Conservation (phyloP, 1,140 invertebrate genomes). For the Leptinotarsa texana region DNA sequence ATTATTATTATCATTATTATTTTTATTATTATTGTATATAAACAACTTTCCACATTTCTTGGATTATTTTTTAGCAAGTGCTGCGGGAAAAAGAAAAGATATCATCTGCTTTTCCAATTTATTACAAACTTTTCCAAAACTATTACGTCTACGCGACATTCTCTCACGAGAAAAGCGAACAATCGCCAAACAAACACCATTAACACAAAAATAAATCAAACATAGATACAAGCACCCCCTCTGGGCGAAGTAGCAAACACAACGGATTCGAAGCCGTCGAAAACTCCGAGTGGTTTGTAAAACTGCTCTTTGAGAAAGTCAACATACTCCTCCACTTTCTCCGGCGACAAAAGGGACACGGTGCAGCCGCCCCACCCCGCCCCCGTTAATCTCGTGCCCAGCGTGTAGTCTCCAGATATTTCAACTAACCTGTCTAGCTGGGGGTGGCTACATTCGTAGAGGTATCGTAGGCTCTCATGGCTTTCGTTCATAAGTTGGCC, state of each 20-base stretch:
- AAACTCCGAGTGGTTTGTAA: conserved; percentile 61
- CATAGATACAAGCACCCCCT: conserved; percentile 57
- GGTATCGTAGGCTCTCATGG: conserved; percentile 79
- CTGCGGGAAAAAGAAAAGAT: neutral
- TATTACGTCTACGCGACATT: neutral
- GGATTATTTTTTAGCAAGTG: neutral
- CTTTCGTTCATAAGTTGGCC: conserved; percentile 88
- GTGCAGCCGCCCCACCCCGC: conserved; percentile 97
- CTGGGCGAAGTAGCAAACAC: conserved; percentile 64
- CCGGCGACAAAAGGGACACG: conserved; percentile 77
- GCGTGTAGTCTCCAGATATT: conserved; percentile 70
- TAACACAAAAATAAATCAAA: conserved; percentile 12
- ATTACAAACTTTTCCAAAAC: neutral
- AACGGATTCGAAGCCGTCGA: conserved; percentile 56
- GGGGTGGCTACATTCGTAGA: conserved; percentile 94
- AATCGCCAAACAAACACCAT: neutral
- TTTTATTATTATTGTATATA: too few species aligned
- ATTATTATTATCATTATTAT: too few species aligned
- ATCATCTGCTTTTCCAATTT: neutral
- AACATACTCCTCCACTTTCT: conserved; percentile 72
- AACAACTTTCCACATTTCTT: neutral
- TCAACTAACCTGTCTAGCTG: conserved; percentile 83
- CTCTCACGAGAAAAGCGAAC: neutral
- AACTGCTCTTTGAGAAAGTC: conserved; percentile 71
- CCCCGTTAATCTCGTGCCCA: conserved; percentile 90